A percentile compares a stretch with the other conserved stretches of the same genome.
Conservation (phyloP, 2,888 invertebrate species). For the Apamea epomidion region DNA sequence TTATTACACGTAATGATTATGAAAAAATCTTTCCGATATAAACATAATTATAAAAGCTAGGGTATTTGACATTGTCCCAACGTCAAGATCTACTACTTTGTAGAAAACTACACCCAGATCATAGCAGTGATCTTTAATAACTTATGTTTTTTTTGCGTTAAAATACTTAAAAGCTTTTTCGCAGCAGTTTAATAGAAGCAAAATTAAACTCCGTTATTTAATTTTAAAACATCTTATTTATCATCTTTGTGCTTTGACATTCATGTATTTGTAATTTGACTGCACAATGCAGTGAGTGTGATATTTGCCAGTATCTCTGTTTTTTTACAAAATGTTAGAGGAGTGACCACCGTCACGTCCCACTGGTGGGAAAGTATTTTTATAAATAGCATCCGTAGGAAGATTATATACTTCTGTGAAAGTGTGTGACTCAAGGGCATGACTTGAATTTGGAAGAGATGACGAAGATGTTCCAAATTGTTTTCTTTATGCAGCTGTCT, state of each 20-base stretch:
- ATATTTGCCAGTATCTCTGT: neutral
- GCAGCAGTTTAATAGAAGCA: neutral
- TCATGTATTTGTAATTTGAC: neutral
- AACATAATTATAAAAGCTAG: neutral
- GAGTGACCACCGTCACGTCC: constrained; percentile 6
- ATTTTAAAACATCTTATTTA: neutral
- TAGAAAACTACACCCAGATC: neutral
- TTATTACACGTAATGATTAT: neutral
- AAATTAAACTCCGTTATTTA: no score
- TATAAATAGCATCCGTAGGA: constrained; percentile 21
- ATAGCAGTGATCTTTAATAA: neutral
- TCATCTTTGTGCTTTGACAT: neutral
- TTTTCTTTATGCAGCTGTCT: neutral
- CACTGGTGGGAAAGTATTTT: constrained; percentile 16
- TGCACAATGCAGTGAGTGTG: neutral
- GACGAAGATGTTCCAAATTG: constrained; percentile 27
- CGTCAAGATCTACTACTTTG: neutral
- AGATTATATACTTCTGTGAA: constrained; percentile 35
- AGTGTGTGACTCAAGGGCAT: constrained; percentile 40
- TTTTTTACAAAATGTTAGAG: neutral
- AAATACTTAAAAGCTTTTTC: neutral
- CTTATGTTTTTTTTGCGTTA: neutral
- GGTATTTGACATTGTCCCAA: neutral
- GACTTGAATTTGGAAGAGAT: constrained; percentile 38
- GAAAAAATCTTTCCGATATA: neutral